Evolutionary conservation across 2,797 vertebrate genomes (phyloP), one percentile per base, ranked within the genome.

Genomic region (Petrocephalus sullivani): DNA sequence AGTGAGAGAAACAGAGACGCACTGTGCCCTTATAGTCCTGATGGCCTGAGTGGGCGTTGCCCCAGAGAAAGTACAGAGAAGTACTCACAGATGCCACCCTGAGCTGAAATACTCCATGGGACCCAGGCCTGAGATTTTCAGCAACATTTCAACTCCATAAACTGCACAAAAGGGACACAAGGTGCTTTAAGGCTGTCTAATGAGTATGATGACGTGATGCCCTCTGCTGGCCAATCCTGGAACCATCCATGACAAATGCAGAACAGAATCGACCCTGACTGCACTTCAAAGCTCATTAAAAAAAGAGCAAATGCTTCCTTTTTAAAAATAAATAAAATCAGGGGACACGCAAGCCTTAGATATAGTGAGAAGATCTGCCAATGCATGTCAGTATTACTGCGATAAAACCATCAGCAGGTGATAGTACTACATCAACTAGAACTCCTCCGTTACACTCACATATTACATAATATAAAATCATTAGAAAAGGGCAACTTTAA

Each of bases 11-110:
- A 4, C 57, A 75, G 33, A n/a, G 28, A 86, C 5, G 4, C 51
- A 54, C 23, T 57, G 12, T 2, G 5, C 54, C 23, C 3, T 14
- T 82, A 46, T 12, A 21, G 16, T 83, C 37, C 81, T 51, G n/a
- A 51, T 37, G 37, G 71, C 37, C 37, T 78, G n/a, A 1, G 49
- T 19, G 19, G 49, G 49, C 46, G 12, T n/a, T 83, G 53, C 21
- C n/a, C 81, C 41, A 64, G 4, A 54, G 49, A 46, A 46, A 3
- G 4, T 46, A 46, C 4, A 33, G 16, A n/a, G 28, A 23, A 33
- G 87, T 91, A 97, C 98, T 97, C 92, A 99, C 98, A 99, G 95
- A 92, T 99, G 98, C 98, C 98, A 99, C 2, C 98, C 98, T 0
- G 97, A 98, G 91, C 97, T 97, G 95, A 99, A 96, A 93, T 99